Base-by-base conservation (phyloP, 2,113 vertebrate genomes). In the Antidorcas marsupialis region DNA sequence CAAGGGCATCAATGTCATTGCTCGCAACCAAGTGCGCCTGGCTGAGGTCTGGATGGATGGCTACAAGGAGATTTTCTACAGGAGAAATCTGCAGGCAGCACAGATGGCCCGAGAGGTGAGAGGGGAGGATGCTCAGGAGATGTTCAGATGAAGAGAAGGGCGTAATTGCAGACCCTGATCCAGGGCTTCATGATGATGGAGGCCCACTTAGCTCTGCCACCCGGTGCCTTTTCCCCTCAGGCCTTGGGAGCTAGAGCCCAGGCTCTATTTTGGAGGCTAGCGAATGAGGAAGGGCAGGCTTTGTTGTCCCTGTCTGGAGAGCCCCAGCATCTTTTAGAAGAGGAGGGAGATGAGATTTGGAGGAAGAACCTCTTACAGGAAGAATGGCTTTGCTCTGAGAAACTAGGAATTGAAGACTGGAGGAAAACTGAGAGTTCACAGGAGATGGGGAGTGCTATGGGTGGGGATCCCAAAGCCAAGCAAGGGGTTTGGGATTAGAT, bases 21-120 rank as follows among this genome's bases (percentile, higher is more conserved):
- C 99, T 23, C 99, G 99, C 59, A 99, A 99, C 98, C 99, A 99
- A 91, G 99, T 99, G 74, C 99, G 99, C 71, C 97, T 99, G 98
- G 99, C 99, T 0, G 99, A 99, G 98, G 99, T 99, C 93, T 99
- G 99, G 99, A 99, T 99, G 99, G 99, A 99, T 0, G 97, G 98
- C 84, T 99, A 99, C 98, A 99, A 99, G 98, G 98, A 99, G 79
- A 99, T 99, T 95, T 99, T 98, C 99, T 99, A 99, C 97, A 98
- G 99, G 12, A 99, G 99, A 62, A 99, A 99, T 98, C 98, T 99
- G 25, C 99, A 99, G 7, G 99, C 99, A 2, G 99, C 98, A 0
- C 96, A 97, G 88, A 99, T 99, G 98, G 99, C 99, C 94, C 97
- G 71, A 50, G 99, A 99, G 99, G 99, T 99, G 36, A 98, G 97